These are phyloP conservation scores for Cryptosula pallasiana DNA, from an alignment of 2,888 invertebrate genomes.

Conservation along the genomic window DNA sequence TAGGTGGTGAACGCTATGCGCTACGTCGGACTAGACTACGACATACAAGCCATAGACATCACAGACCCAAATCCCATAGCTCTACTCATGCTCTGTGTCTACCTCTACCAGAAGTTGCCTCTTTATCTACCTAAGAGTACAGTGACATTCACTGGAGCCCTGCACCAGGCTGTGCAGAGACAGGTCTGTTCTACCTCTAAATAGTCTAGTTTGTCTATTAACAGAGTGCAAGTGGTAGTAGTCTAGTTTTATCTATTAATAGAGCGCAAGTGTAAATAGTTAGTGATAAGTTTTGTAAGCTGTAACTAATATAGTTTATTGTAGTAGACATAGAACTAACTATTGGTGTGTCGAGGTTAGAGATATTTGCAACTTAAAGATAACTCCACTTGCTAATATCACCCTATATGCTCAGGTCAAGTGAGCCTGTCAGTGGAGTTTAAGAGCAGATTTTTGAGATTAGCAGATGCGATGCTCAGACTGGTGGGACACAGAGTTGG, in stretches of 20 bases:
- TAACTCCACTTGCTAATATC: too few relatives aligned
- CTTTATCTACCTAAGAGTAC: slow-evolving; percentile 47
- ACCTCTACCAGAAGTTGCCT: slow-evolving; percentile 49
- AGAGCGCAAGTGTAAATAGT: too few relatives aligned
- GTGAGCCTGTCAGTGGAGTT: slow-evolving; percentile 30
- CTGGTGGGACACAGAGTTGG: slow-evolving; percentile 47
- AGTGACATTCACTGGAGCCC: slow-evolving; percentile 46
- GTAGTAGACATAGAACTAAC: too few relatives aligned
- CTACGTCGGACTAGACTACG: slow-evolving; percentile 50
- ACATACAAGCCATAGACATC: slow-evolving; percentile 53
- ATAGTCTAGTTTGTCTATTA: too few relatives aligned
- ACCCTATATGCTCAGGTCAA: too few relatives aligned
- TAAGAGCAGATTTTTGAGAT: slow-evolving; percentile 39
- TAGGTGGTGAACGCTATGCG: slow-evolving; percentile 49
- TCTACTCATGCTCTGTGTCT: slow-evolving; percentile 44
- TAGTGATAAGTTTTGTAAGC: too few relatives aligned
- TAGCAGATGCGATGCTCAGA: slow-evolving; percentile 46
- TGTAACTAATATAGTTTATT: too few relatives aligned
- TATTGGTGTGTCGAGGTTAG: too few relatives aligned
- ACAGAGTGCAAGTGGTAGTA: too few relatives aligned
- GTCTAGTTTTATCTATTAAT: too few relatives aligned
- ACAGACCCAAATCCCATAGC: slow-evolving; percentile 52
- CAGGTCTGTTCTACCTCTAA: too few relatives aligned
- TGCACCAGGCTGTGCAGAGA: slow-evolving; percentile 43
- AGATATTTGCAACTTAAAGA: too few relatives aligned